Conservation (phyloP, 2,113 vertebrate species). For the Rattus rattus region DNA sequence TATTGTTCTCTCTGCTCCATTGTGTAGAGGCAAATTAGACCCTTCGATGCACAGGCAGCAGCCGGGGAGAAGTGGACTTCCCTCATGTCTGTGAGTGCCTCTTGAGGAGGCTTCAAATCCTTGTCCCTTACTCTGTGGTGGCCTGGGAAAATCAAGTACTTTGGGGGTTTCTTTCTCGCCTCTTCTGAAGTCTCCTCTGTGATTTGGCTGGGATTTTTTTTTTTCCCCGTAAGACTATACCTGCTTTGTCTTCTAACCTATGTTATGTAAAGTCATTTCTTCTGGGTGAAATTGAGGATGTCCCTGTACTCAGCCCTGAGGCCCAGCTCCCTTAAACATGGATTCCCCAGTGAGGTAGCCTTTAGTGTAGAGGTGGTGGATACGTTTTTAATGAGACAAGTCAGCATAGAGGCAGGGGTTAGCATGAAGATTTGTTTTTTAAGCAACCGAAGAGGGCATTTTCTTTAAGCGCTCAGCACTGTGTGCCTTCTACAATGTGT, state of each 20-base stretch:
- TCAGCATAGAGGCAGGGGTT: neutral
- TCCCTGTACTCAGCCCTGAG: neutral
- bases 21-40: neutral
- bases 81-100: neutral
- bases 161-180: neutral
- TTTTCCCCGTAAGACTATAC: neutral
- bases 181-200: neutral
- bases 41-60: neutral
- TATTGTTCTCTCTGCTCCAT: neutral
- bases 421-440: constrained; percentile 9
- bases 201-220: neutral
- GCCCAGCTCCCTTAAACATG: neutral
- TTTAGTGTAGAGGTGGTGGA: neutral
- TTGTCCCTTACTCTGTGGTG: neutral
- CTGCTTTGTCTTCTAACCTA: neutral
- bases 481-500: neutral
- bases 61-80: neutral
- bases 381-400: neutral
- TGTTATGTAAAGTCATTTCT: neutral
- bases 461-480: neutral
- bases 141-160: neutral
- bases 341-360: neutral
- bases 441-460: neutral
- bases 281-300: neutral
- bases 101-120: neutral